A percentile compares a stretch with the other conserved stretches of the same genome.
Evolutionary conservation across 2,797 vertebrate genomes (phyloP).

Genomic region (Denticeps clupeoides): DNA sequence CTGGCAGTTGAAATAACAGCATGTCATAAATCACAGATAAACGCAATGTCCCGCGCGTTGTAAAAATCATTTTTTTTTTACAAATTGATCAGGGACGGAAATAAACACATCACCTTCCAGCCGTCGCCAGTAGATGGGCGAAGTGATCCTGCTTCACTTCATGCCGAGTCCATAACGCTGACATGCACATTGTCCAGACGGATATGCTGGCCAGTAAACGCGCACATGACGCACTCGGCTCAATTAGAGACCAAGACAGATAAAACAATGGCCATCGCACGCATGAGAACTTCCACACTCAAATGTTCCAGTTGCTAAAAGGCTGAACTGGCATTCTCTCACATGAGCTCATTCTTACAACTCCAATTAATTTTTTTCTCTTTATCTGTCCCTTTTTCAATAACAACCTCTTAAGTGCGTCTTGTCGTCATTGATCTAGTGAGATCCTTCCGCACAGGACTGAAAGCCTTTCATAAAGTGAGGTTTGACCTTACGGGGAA

Average conservation of each 20-base stretch:
- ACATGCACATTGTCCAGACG: slow-evolving; percentile 45
- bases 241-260: not conserved
- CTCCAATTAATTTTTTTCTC: too few relatives aligned
- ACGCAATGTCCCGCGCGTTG: too few relatives aligned
- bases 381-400: too few relatives aligned
- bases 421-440: too few relatives aligned
- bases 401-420: too few relatives aligned
- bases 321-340: not conserved
- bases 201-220: slow-evolving; percentile 35
- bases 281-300: not conserved
- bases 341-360: too few relatives aligned
- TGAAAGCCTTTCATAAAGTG: slow-evolving; percentile 6
- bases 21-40: too few relatives aligned
- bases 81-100: too few relatives aligned
- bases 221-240: slow-evolving; percentile 9
- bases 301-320: not conserved
- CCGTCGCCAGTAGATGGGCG: slow-evolving; percentile 37
- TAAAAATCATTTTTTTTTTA: too few relatives aligned
- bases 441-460: too few relatives aligned
- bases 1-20: too few relatives aligned
- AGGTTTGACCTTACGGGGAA: not conserved
- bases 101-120: not conserved
- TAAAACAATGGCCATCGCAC: slow-evolving; percentile 6
- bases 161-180: slow-evolving; percentile 51
- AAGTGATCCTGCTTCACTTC: slow-evolving; percentile 43